Base-by-base conservation (phyloP, 30 jellyfish, hydroid and myxozoan genomes). In the Calvadosia cruxmelitensis region DNA sequence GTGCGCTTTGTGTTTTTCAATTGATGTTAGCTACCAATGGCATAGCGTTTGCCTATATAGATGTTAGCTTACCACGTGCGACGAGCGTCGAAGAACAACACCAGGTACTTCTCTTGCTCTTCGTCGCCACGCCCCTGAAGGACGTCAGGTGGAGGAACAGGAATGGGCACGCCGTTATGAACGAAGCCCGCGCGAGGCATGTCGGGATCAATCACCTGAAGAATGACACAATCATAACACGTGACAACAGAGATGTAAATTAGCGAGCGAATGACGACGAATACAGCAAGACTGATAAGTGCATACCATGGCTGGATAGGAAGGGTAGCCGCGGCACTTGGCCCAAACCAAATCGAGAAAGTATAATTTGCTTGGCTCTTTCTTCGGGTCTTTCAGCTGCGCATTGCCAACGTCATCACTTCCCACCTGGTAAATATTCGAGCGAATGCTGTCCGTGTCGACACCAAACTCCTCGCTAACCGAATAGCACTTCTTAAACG, bases 241-340 rank as follows among this genome's bases (percentile, higher is more conserved):
- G 20, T 42, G 57, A 20, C 57, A 42, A 42, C 20, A 10, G 20
- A 20, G 20, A 20, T 5, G 57, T 5, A 42, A 42, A 42, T 5
- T 42, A 42, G 10, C 20, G 15, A 42, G 20, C 57, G 20, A 10
- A 10, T 42, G 15, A 42, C 10, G 20, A 42, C 20, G 20, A 42
- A 42, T 42, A 42, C 57, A 42, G 10, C 20, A 0, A 28, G 35
- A 15, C 28, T 0, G 15, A 62, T 1, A 33, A 3, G 1, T 27
- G 31, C 93, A 71, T n/a, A 82, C 99, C 95, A 91, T 79, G 25
- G 99, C 99, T 3, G 99, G 99, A 49, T 91, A 91, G 2, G 99
- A 82, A 3, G 99, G 99, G 32, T 91, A 91, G 10, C 99, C 99
- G 73, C 93, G 82, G 76, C 99, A 82, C 66, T 91, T 91, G 16